phyloP scores from a whole-genome alignment of 2,888 invertebrate species.

The Caenorhabditis macrosperma region DNA sequence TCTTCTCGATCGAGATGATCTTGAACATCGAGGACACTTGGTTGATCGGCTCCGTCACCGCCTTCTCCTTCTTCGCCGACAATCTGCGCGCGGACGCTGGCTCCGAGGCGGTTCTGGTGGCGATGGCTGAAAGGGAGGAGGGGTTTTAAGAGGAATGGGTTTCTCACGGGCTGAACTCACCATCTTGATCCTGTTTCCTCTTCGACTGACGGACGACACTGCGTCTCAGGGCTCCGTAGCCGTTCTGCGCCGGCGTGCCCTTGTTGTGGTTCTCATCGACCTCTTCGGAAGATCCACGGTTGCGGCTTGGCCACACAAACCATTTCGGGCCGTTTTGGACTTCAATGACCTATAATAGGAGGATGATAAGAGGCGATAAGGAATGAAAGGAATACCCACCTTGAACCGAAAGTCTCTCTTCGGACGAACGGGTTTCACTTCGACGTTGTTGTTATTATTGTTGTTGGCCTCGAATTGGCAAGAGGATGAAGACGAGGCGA shows the following conservation, averaged over 20 bases:
- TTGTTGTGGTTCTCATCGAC: conserved; percentile 69
- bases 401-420: conserved; percentile 74
- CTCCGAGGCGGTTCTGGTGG: conserved; percentile 65
- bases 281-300: conserved; percentile 65
- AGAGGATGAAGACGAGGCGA: conserved; percentile 39
- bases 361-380: too few relatives aligned
- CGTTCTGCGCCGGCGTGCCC: conserved; percentile 45
- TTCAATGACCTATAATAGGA: conserved; percentile 69
- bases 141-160: neutral
- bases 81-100: conserved; percentile 67
- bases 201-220: conserved; percentile 66
- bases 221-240: conserved; percentile 64
- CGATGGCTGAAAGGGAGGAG: conserved; percentile 44
- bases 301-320: conserved; percentile 73
- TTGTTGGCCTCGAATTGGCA: conserved; percentile 28
- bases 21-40: conserved; percentile 71
- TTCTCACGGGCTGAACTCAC: conserved; percentile 14
- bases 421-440: conserved; percentile 54
- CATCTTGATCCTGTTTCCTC: conserved; percentile 60
- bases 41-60: conserved; percentile 64
- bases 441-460: conserved; percentile 52
- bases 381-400: conserved; percentile 42
- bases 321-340: conserved; percentile 72
- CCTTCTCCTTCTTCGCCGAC: conserved; percentile 65
- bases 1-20: conserved; percentile 73